These are phyloP conservation scores for Ornithorhynchus anatinus DNA, from an alignment of 2,113 vertebrate species.

Conservation along the genomic window DNA sequence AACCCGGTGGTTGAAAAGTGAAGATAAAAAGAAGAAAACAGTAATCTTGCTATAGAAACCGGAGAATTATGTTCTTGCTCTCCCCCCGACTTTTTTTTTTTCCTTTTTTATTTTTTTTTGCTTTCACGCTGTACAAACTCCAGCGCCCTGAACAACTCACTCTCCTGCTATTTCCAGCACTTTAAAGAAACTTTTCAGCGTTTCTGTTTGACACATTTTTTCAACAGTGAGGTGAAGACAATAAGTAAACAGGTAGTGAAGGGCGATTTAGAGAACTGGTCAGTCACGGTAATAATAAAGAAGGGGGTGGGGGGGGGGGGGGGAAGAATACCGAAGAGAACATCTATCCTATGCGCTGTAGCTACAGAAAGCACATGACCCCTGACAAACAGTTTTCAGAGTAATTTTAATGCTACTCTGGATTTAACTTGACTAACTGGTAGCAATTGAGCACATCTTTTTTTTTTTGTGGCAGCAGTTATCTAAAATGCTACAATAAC, in stretches of 20 bases:
- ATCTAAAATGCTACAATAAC: conserved; percentile 95
- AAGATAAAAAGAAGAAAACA: conserved; percentile 83
- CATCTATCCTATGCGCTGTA: conserved; percentile 74
- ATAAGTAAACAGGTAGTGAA: conserved; percentile 82
- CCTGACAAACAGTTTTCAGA: conserved; percentile 86
- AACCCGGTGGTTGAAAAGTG: conserved; percentile 79
- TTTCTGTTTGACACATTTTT: conserved; percentile 79
- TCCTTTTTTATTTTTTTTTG: conserved; percentile 59
- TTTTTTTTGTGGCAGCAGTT: conserved; percentile 85
- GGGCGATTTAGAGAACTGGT: conserved; percentile 82
- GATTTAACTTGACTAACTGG: conserved; percentile 91
- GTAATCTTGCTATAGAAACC: conserved; percentile 84
- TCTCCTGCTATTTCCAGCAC: conserved; percentile 81
- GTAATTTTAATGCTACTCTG: conserved; percentile 90
- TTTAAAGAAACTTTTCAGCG: conserved; percentile 82
- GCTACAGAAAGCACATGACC: conserved; percentile 79
- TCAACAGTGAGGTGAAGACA: conserved; percentile 81
- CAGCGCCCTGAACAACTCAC: conserved; percentile 77
- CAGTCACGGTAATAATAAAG: conserved; percentile 79
- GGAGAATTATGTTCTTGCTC: conserved; percentile 77
- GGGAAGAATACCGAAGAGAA: conserved; percentile 64
- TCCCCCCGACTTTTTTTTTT: conserved; percentile 2
- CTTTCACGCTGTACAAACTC: conserved; percentile 76
- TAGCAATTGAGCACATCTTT: conserved; percentile 87
- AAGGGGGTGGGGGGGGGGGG: too few relatives aligned